A percentile compares a stretch with the other conserved stretches of the same genome.
These are phyloP conservation scores for Cervus canadensis DNA, from an alignment of 2,113 vertebrate genomes.

Conservation along the genomic window DNA sequence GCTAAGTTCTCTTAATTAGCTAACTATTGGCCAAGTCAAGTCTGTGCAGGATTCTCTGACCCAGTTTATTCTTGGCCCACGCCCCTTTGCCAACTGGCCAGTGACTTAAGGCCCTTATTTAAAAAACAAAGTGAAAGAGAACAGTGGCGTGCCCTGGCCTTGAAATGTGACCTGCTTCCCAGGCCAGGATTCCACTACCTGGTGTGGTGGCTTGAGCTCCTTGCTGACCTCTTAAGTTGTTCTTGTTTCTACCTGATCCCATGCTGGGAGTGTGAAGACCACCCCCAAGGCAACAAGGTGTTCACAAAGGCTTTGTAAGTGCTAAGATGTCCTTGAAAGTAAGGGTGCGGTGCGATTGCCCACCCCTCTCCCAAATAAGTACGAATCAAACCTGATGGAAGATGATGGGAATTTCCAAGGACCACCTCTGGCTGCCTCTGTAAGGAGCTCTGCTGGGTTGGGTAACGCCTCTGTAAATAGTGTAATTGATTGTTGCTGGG, in stretches of 20 bases:
- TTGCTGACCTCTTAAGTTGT: neutral
- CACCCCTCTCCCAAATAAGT: neutral
- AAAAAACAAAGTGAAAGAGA: neutral
- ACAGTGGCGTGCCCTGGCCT: neutral
- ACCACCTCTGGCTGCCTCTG: neutral
- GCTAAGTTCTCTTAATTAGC: constrained; percentile 56
- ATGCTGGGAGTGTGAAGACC: neutral
- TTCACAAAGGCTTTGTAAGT: neutral
- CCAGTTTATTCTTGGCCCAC: constrained; percentile 50
- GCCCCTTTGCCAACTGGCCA: constrained; percentile 45
- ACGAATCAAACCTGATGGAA: neutral
- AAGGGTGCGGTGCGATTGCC: neutral
- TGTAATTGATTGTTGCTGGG: neutral
- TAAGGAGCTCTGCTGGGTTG: neutral
- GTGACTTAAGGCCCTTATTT: constrained; percentile 16
- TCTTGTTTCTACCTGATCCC: neutral
- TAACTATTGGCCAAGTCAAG: constrained; percentile 51
- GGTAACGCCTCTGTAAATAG: neutral
- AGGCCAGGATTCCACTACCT: neutral
- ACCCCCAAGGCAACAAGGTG: neutral
- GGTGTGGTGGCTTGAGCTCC: neutral
- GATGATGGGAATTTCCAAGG: neutral
- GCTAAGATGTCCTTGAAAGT: neutral
- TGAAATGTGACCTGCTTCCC: neutral
- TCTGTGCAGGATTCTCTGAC: constrained; percentile 56